Percentiles rank a stretch among this genome's conserved stretches.
phyloP scores from a whole-genome alignment of 1,140 invertebrate species.

The Drosophila kepulauana region DNA sequence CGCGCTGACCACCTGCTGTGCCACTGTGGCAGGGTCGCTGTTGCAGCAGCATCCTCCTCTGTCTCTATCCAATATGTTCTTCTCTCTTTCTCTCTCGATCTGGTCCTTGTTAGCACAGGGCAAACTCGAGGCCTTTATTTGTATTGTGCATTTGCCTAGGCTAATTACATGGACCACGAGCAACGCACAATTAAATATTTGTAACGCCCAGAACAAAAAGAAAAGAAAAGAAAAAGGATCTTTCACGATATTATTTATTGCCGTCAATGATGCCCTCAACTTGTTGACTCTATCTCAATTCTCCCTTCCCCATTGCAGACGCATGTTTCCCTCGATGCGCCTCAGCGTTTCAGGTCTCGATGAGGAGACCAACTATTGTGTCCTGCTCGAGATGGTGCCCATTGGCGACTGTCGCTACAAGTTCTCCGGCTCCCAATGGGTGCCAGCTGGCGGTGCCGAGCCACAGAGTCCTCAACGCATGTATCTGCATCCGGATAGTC shows the following conservation, averaged over 20 bases:
- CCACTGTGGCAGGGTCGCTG: slow-evolving; percentile 43
- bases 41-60: neutral
- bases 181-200: slow-evolving; percentile 82
- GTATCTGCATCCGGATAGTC: slow-evolving; percentile 95
- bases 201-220: slow-evolving; percentile 61
- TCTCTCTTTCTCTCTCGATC: slow-evolving; percentile 2
- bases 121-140: slow-evolving; percentile 39
- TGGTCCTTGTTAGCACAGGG: slow-evolving; percentile 79
- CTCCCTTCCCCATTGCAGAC: slow-evolving; percentile 86
- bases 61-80: slow-evolving; percentile 8
- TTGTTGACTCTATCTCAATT: slow-evolving; percentile 45
- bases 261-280: slow-evolving; percentile 8
- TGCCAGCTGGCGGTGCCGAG: slow-evolving; percentile 93
- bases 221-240: neutral
- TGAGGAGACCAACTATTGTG: slow-evolving; percentile 91
- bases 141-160: slow-evolving; percentile 54
- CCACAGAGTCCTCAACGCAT: slow-evolving; percentile 91
- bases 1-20: slow-evolving; percentile 78
- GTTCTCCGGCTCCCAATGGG: slow-evolving; percentile 90
- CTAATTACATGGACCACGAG: slow-evolving; percentile 77
- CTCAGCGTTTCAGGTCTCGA: slow-evolving; percentile 90
- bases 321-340: slow-evolving; percentile 93
- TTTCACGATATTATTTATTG: slow-evolving; percentile 19
- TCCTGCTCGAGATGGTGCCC: slow-evolving; percentile 92
- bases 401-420: slow-evolving; percentile 89